phyloP scores from a whole-genome alignment of 2,888 invertebrate genomes.

The Leptinotarsa haldemani region DNA sequence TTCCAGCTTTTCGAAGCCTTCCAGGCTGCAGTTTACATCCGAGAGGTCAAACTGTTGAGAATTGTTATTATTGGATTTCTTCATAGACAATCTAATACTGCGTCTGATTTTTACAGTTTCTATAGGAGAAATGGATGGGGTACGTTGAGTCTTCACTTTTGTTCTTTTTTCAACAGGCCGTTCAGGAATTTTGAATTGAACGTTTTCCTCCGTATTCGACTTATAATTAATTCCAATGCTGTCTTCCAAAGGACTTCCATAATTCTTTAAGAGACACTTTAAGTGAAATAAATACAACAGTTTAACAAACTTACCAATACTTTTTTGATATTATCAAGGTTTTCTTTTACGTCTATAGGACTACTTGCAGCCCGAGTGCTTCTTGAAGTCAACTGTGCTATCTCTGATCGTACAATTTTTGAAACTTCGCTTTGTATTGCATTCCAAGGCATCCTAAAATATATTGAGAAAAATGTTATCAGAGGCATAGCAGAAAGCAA shows the following conservation, averaged over 20 bases:
- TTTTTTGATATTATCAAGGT: conserved; percentile 37
- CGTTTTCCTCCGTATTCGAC: background rate
- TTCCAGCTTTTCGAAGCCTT: conserved; percentile 2
- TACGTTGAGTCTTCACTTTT: conserved; percentile 22
- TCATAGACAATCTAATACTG: conserved; percentile 47
- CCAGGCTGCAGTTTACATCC: background rate
- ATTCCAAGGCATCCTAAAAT: conserved; percentile 49
- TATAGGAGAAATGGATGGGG: conserved; percentile 43
- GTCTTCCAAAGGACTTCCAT: conserved; percentile 29
- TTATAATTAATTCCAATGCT: conserved; percentile 25
- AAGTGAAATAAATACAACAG: background rate
- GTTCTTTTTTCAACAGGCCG: conserved; percentile 34
- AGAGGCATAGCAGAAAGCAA: too few relatives aligned
- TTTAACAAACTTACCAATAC: conserved; percentile 41
- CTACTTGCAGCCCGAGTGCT: conserved; percentile 51
- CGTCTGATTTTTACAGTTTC: conserved; percentile 37
- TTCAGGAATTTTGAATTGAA: conserved; percentile 50
- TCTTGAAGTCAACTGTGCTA: conserved; percentile 49
- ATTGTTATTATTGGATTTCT: conserved; percentile 25
- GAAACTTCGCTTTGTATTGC: conserved; percentile 52
- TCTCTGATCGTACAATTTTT: conserved; percentile 51
- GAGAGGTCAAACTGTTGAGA: conserved; percentile 3
- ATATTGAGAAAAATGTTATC: background rate
- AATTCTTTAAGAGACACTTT: conserved; percentile 34
- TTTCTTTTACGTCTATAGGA: conserved; percentile 45